These are phyloP conservation scores for Vireo altiloquus DNA, from an alignment of 2,113 vertebrate genomes.

Conservation along the genomic window DNA sequence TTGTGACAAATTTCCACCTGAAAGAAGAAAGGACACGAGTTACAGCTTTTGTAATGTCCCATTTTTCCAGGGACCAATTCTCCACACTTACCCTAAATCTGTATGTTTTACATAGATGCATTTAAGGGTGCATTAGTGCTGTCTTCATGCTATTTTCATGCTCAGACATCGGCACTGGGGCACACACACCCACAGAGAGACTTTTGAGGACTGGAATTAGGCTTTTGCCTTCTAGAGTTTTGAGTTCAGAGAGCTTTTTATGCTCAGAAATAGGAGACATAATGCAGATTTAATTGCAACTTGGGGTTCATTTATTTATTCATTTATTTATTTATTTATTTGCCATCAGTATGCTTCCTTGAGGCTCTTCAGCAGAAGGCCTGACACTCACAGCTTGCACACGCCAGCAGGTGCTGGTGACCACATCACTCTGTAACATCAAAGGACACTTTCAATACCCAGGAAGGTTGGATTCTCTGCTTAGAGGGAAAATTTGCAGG, in stretches of 20 bases:
- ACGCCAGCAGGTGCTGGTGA: not conserved
- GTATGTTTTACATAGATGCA: not conserved
- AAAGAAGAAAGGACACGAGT: accelerated
- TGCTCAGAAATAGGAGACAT: not conserved
- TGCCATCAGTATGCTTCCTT: not conserved
- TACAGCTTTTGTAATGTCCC: not conserved
- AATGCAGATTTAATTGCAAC: not conserved
- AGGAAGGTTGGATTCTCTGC: not conserved
- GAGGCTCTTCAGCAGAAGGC: not conserved
- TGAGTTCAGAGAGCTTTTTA: not conserved
- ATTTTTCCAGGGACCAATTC: not conserved
- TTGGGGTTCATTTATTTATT: not conserved
- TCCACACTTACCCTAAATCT: not conserved
- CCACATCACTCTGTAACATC: not conserved
- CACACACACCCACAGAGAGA: not conserved
- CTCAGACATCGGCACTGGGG: not conserved
- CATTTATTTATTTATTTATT: not conserved
- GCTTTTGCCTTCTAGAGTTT: not conserved
- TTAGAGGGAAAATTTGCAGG: not conserved
- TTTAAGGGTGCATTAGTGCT: not conserved
- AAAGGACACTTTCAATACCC: not conserved
- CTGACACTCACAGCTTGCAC: not conserved
- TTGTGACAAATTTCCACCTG: not conserved
- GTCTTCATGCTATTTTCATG: not conserved
- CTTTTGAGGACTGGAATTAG: not conserved